Evolutionary conservation across 2,797 vertebrate species (phyloP).

Genomic region (Jordanella pulchra): DNA sequence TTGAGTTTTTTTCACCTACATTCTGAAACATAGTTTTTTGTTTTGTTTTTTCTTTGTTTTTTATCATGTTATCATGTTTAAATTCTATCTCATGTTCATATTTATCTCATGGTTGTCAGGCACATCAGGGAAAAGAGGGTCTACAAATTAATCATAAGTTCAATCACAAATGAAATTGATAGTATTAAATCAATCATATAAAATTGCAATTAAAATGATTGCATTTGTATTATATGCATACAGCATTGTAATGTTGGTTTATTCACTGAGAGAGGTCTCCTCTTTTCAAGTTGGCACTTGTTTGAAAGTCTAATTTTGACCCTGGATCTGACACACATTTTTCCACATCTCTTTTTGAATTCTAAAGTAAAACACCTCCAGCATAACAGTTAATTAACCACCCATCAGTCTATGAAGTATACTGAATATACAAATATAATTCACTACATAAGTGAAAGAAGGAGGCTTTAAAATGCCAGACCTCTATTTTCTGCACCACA

Average conservation of each 20-base stretch:
- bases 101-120: too few relatives aligned
- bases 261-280: neutral
- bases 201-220: neutral
- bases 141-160: too few relatives aligned
- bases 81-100: too few relatives aligned
- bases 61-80: too few relatives aligned
- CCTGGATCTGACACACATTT: slow-evolving; percentile 26
- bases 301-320: slow-evolving; percentile 59
- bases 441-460: slow-evolving; percentile 48
- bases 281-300: slow-evolving; percentile 43
- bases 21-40: too few relatives aligned
- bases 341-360: slow-evolving; percentile 42
- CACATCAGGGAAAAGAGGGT: too few relatives aligned
- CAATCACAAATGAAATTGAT: too few relatives aligned
- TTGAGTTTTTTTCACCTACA: too few relatives aligned
- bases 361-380: slow-evolving; percentile 34
- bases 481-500: slow-evolving; percentile 29
- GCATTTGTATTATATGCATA: neutral
- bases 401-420: slow-evolving; percentile 48
- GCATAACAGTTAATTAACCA: slow-evolving; percentile 64
- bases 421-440: slow-evolving; percentile 39
- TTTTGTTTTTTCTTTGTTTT: too few relatives aligned
- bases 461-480: slow-evolving; percentile 42
- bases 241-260: neutral
- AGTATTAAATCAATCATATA: too few relatives aligned